Conservation (phyloP, 1,140 invertebrate species). For the Halictus rubicundus region DNA sequence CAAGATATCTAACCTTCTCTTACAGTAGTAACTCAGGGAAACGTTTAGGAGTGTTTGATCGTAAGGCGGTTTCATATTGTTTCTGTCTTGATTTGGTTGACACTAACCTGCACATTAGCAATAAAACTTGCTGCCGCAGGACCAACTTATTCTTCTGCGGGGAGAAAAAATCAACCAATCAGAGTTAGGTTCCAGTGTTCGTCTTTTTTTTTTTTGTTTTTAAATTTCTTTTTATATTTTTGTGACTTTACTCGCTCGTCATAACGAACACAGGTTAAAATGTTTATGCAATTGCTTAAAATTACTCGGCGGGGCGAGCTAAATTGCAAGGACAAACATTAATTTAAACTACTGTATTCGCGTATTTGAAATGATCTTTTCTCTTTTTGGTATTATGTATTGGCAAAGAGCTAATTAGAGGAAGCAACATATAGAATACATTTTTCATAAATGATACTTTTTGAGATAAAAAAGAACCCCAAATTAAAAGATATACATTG, state of each 20-base stretch:
- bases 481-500: constrained; percentile 25
- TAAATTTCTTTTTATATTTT: constrained; percentile 50
- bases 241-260: constrained; percentile 53
- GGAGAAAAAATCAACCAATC: constrained; percentile 80
- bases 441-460: constrained; percentile 35
- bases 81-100: constrained; percentile 74
- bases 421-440: constrained; percentile 47
- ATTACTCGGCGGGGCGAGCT: constrained; percentile 74
- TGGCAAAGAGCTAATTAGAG: constrained; percentile 64
- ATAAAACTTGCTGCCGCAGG: constrained; percentile 88
- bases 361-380: constrained; percentile 25
- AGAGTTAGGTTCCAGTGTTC: constrained; percentile 70
- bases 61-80: constrained; percentile 69
- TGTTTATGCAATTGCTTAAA: constrained; percentile 52
- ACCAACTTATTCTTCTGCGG: constrained; percentile 88
- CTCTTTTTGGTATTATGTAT: constrained; percentile 25
- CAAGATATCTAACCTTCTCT: constrained; percentile 70
- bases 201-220: constrained; percentile 21
- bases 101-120: constrained; percentile 89
- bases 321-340: constrained; percentile 54
- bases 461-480: constrained; percentile 53
- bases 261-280: constrained; percentile 50
- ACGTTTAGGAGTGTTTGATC: constrained; percentile 73
- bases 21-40: constrained; percentile 71
- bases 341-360: constrained; percentile 18